phyloP scores from a whole-genome alignment of 1,140 invertebrate species.

The Lysiphlebus fabarum region DNA sequence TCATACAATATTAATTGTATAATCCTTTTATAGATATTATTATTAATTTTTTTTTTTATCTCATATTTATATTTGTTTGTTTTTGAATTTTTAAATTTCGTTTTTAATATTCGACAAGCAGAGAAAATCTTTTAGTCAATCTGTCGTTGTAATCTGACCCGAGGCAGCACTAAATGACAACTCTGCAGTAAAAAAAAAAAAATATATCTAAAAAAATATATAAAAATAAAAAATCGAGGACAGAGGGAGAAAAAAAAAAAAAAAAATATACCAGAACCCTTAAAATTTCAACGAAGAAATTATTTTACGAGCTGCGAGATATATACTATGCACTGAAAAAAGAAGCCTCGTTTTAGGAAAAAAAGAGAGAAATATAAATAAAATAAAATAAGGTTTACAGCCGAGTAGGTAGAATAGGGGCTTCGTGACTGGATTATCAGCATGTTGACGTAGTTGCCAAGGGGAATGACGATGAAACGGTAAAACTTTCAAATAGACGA shows the following conservation, averaged over 20 bases:
- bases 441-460: neutral
- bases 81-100: no score
- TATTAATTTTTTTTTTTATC: no score
- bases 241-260: no score
- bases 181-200: no score
- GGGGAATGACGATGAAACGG: no score
- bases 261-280: conserved; percentile 3
- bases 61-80: no score
- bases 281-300: conserved; percentile 24
- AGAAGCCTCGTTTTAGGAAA: neutral
- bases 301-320: conserved; percentile 31
- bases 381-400: conserved; percentile 9
- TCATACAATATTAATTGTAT: no score
- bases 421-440: conserved; percentile 35
- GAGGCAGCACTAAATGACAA: conserved; percentile 6
- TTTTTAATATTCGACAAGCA: no score
- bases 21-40: no score
- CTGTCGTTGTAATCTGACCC: conserved; percentile 13
- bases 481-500: neutral
- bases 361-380: conserved; percentile 7
- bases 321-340: neutral
- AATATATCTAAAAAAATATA: no score
- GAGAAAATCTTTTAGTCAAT: neutral
- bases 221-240: no score
- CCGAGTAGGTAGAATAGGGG: conserved; percentile 13